These are phyloP conservation scores for Rotaria sp. DNA, from an alignment of 2,888 invertebrate species.

Conservation along the genomic window DNA sequence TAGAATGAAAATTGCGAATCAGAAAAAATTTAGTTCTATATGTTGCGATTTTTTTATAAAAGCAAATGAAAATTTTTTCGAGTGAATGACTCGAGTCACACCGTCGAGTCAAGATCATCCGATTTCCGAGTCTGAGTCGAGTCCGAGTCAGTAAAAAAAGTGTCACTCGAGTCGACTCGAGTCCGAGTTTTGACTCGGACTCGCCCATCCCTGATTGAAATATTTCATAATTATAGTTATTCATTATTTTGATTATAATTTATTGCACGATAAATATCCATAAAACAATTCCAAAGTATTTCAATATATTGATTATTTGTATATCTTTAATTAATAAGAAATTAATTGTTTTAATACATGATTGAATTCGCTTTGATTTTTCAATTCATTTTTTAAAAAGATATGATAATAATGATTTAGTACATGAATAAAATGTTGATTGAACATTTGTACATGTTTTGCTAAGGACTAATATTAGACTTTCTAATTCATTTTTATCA, in stretches of 20 bases:
- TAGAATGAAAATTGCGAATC: no score
- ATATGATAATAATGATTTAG: neutral
- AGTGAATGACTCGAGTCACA: no score
- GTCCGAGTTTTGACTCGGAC: no score
- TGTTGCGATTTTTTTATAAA: no score
- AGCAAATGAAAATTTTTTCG: no score
- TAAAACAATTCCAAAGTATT: neutral
- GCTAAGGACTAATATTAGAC: neutral
- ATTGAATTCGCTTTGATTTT: neutral
- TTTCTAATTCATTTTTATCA: neutral
- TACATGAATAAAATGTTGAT: slow-evolving; percentile 14
- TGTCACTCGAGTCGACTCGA: no score
- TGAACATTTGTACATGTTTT: neutral
- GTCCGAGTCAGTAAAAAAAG: no score
- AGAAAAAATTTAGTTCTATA: no score
- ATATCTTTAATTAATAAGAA: neutral
- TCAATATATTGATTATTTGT: neutral
- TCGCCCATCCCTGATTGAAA: no score
- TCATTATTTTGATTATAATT: neutral
- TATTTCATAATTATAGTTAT: neutral
- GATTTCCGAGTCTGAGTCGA: no score
- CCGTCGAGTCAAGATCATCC: no score
- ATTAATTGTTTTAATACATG: neutral
- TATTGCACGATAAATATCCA: neutral
- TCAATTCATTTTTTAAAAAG: neutral